Base-by-base conservation (phyloP, 2,113 vertebrate genomes). In the Salminus brasiliensis region DNA sequence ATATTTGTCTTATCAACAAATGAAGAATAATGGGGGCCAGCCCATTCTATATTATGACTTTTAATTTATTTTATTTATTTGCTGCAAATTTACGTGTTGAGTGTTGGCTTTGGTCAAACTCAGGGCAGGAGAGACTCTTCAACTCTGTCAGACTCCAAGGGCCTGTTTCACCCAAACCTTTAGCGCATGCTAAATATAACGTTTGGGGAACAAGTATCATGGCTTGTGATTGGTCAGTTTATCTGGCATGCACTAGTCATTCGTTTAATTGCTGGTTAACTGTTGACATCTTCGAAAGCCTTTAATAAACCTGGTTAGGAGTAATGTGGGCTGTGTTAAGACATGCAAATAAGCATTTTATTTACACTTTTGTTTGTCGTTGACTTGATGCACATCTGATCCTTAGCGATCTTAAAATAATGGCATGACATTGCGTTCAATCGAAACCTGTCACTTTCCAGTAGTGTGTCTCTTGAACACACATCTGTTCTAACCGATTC, bases 61-160 rank as follows among this genome's bases (percentile, higher is more conserved):
- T 79, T 87, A 83, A 86, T 76, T 86, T 86, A 86, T 86, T 86
- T 80, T 72, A 86, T 86, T 88, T 88, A 88, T 83, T 86, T 76
- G 70, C 65, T 69, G 74, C 79, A 85, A 71, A 81, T 9, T 59
- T 72, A 72, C 74, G 49, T 53, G 68, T 76, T 43, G 81, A 84
- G 76, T 84, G 60, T 80, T 85, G 80, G 78, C 77, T 78, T 74
- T 83, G 74, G 82, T 84, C 78, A 81, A 80, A 79, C 79, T 83
- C 71, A 76, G 79, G 79, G 71, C 65, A 60, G 52, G 13, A 62
- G 39, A 74, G 65, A 27, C 23, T 76, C 78, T 82, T 62, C 63
- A 65, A 39, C 45, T 78, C 30, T 72, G 12, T n/a, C 55, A 39
- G 49, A 83, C 16, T 63, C 47, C 49, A 36, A n/a, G 34, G 53